phyloP scores from a whole-genome alignment of 2,797 vertebrate genomes.

The Bradypodion pumilum region DNA sequence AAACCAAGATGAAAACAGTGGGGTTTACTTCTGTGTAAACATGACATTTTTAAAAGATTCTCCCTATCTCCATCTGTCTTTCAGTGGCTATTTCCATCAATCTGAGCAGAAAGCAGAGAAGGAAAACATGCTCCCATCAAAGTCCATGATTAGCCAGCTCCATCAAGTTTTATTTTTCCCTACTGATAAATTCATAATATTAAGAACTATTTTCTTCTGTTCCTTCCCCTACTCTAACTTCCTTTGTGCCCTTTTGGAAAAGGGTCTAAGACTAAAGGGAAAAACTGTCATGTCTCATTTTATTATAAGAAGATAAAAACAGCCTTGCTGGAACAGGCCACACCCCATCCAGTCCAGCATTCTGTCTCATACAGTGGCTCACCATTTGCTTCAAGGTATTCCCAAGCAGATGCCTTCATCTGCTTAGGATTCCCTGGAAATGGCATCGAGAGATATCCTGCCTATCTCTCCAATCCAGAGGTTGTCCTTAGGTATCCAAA shows the following conservation, averaged over 20 bases:
- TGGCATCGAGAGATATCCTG: too few species aligned
- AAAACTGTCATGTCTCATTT: too few species aligned
- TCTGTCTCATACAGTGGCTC: too few species aligned
- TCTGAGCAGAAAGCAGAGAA: not conserved
- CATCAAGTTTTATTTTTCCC: not conserved
- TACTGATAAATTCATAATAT: not conserved
- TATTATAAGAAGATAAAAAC: too few species aligned
- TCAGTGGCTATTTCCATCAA: not conserved
- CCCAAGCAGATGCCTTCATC: too few species aligned
- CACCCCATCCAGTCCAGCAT: too few species aligned
- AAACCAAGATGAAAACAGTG: not conserved
- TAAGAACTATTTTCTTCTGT: not conserved
- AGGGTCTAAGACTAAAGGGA: too few species aligned
- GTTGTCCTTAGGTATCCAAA: too few species aligned
- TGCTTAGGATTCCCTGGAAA: too few species aligned
- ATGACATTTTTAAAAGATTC: not conserved
- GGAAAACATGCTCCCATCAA: not conserved
- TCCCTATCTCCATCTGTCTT: not conserved
- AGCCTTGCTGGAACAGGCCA: too few species aligned
- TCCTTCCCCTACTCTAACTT: not conserved
- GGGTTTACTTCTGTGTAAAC: not conserved
- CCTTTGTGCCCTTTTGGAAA: not conserved
- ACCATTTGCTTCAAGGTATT: too few species aligned
- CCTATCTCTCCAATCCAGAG: too few species aligned
- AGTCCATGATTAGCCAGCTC: not conserved